Evolutionary conservation across 2,888 invertebrate species (phyloP).

Genomic region (Cerastis leucographa): DNA sequence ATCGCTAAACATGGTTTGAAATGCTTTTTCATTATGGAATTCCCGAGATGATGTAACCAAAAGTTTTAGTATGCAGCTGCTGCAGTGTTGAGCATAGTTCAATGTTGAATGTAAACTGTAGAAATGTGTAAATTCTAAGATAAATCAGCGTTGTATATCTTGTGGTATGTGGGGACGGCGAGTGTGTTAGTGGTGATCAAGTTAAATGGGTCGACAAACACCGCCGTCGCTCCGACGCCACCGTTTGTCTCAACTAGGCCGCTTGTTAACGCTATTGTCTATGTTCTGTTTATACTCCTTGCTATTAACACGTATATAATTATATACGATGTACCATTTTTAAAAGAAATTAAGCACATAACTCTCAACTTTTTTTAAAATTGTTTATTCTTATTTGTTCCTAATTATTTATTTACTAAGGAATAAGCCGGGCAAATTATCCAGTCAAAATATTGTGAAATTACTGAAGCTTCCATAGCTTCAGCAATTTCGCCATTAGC

Average conservation of each 20-base stretch:
- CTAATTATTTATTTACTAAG: neutral
- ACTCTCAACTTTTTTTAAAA: neutral
- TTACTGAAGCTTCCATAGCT: too few relatives aligned
- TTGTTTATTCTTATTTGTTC: neutral
- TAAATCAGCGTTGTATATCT: conserved; percentile 46
- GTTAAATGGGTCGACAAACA: conserved; percentile 84
- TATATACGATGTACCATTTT: neutral
- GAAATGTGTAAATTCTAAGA: conserved; percentile 42
- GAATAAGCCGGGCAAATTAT: neutral
- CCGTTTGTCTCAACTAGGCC: conserved; percentile 86
- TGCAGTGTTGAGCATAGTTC: conserved; percentile 16
- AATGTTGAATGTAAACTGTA: conserved; percentile 34
- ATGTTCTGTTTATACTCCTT: conserved; percentile 78
- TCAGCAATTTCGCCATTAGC: too few relatives aligned
- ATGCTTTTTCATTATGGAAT: conserved; percentile 35
- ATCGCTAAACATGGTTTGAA: conserved; percentile 55
- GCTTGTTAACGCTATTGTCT: conserved; percentile 87
- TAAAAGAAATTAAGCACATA: neutral
- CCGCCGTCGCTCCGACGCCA: conserved; percentile 80
- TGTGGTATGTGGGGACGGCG: conserved; percentile 50
- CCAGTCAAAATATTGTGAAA: conserved; percentile 4
- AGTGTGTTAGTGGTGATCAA: conserved; percentile 74
- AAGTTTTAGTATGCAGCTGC: conserved; percentile 36
- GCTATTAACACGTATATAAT: conserved; percentile 55
- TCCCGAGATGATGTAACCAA: conserved; percentile 36